Base-by-base conservation (phyloP, 1,140 invertebrate species). In the Mercenaria mercenaria region DNA sequence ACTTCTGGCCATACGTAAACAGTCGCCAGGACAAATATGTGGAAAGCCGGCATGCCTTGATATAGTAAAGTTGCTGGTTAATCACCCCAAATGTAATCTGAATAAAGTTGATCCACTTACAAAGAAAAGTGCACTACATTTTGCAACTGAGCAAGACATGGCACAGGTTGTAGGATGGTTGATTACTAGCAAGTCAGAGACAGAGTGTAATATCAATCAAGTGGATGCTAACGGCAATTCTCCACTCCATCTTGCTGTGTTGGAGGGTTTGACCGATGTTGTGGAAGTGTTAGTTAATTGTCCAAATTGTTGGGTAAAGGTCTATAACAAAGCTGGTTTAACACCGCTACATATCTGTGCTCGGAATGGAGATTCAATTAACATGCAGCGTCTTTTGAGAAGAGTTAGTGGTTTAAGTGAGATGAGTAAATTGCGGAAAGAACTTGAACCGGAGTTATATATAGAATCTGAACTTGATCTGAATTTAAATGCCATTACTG, bases 91-190 rank as follows among this genome's bases (percentile, higher is more conserved):
- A 18, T 76, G 67, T 41, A 77, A 83, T 29, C 39, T 89, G 20
- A 84, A 84, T 59, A 76, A 76, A 89, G 39, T 89, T 13, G 88
- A 89, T 56, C 79, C 80, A 20, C 50, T 89, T 8, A 89, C 88
- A 26, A 89, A 84, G 29, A 81, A 89, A 34, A 89, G 61, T 59
- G 80, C 88, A 6, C 15, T 83, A 29, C 88, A 89, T 84, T 89
- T 83, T 50, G 79, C 88, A 15, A 76, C 80, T 26, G 69, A 76
- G 29, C 61, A 89, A 47, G 50, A 77, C 11, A 76, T 89, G 79
- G 52, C 29, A 10, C 15, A 76, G 18, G 79, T 89, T n/a, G 80
- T 89, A 56, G 39, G 26, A 11, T 72, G 79, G 88, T 61, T 89
- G 47, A 72, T 89, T 23, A 61, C 11, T n/a, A 50, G 52, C 50